Percentiles rank a stretch among this genome's conserved stretches.
Conservation (phyloP, 2,797 vertebrate genomes). For the Acrossocheilus wenchowensis region DNA sequence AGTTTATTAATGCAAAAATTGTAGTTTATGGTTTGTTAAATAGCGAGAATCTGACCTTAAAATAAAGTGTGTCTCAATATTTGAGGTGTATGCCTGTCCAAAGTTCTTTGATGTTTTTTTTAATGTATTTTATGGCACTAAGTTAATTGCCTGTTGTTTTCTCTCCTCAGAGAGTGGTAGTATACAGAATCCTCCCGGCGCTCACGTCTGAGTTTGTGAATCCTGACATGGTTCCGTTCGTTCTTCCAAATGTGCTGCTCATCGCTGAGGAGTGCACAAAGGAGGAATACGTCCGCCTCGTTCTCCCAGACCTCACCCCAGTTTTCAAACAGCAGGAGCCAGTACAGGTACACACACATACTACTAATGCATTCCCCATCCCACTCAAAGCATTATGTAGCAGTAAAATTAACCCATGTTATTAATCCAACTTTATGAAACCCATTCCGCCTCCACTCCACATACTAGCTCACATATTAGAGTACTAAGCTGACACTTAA, state of each 20-base stretch:
- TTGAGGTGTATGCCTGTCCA: not conserved
- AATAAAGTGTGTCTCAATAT: not conserved
- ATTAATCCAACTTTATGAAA: not conserved
- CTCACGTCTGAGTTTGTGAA: slow-evolving; percentile 96
- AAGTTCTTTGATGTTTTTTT: not conserved
- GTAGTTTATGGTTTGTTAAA: too few species aligned
- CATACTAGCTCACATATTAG: not conserved
- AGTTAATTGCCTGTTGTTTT: not conserved
- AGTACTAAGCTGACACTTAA: not conserved
- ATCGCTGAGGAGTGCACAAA: slow-evolving; percentile 98
- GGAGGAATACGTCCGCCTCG: slow-evolving; percentile 92
- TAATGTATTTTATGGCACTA: not conserved
- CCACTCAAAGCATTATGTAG: not conserved
- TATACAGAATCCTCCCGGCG: slow-evolving; percentile 91
- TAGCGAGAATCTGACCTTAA: too few species aligned
- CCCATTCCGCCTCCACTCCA: not conserved
- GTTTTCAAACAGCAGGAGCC: slow-evolving; percentile 99
- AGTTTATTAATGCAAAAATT: too few species aligned
- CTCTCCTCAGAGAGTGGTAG: slow-evolving; percentile 86
- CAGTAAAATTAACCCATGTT: not conserved
- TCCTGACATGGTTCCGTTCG: slow-evolving; percentile 98
- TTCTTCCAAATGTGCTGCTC: slow-evolving; percentile 95
- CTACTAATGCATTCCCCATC: not conserved
- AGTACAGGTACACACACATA: slow-evolving; percentile 83
- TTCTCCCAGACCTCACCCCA: slow-evolving; percentile 93